Evolutionary conservation across 2,888 invertebrate species (phyloP).

Genomic region (Rugalucina vietnamica): DNA sequence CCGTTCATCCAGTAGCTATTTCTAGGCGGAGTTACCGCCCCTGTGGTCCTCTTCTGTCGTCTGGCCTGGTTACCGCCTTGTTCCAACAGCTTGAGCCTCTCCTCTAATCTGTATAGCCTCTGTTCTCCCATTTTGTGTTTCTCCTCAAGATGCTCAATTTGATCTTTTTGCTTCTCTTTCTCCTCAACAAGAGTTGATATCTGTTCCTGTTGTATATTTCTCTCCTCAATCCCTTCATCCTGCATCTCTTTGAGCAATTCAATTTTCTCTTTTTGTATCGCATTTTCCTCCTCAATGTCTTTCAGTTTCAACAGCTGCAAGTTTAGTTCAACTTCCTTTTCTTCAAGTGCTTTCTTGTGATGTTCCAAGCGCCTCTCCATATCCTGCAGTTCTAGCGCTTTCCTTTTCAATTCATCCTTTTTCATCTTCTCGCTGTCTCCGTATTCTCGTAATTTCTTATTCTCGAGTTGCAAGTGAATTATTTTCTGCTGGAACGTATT

Average conservation of each 20-base stretch:
- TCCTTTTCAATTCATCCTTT: constrained; percentile 63
- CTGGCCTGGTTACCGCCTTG: constrained; percentile 35
- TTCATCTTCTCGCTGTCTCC: constrained; percentile 67
- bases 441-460: constrained; percentile 65
- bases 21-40: constrained; percentile 52
- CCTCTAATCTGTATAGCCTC: constrained; percentile 63
- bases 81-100: constrained; percentile 60
- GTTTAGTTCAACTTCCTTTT: constrained; percentile 68
- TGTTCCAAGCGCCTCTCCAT: constrained; percentile 64
- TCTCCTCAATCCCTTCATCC: constrained; percentile 67
- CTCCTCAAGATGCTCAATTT: constrained; percentile 63
- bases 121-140: constrained; percentile 68
- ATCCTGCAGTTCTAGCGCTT: constrained; percentile 60
- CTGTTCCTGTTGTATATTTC: constrained; percentile 65
- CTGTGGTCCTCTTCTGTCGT: constrained; percentile 48
- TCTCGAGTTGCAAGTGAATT: constrained; percentile 68
- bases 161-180: constrained; percentile 61
- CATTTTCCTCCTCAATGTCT: constrained; percentile 64
- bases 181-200: constrained; percentile 64
- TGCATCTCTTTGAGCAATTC: constrained; percentile 63
- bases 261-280: constrained; percentile 64
- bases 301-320: constrained; percentile 66
- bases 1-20: constrained; percentile 70
- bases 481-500: constrained; percentile 72
- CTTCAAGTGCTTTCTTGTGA: constrained; percentile 65